Conservation (phyloP, 2,888 invertebrate species). For the Leptinotarsa peninsularis region DNA sequence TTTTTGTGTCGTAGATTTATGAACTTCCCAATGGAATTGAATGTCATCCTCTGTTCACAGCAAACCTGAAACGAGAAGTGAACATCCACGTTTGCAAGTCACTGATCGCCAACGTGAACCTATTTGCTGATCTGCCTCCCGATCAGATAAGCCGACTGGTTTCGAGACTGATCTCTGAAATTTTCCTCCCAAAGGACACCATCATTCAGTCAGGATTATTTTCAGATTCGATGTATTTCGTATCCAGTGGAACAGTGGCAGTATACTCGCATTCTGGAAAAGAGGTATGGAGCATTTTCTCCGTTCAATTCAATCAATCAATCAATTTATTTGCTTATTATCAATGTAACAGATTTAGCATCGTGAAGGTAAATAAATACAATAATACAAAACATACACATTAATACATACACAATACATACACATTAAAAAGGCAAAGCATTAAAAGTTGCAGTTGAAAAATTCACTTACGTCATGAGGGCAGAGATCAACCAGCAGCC, state of each 20-base stretch:
- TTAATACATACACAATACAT: too few relatives aligned
- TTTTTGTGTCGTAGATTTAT: too few relatives aligned
- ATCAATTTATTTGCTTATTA: too few relatives aligned
- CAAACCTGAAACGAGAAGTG: constrained; percentile 67
- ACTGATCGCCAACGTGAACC: constrained; percentile 69
- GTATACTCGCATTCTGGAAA: constrained; percentile 40
- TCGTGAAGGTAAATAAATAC: too few relatives aligned
- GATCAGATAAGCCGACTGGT: constrained; percentile 68
- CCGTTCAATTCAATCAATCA: too few relatives aligned
- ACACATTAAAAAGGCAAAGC: too few relatives aligned
- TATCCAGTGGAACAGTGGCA: constrained; percentile 68
- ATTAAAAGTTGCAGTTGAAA: too few relatives aligned
- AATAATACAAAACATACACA: too few relatives aligned
- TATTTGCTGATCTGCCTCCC: constrained; percentile 69
- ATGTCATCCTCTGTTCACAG: constrained; percentile 43
- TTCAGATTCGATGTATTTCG: constrained; percentile 76
- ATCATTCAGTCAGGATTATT: constrained; percentile 70
- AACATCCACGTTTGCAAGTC: constrained; percentile 69
- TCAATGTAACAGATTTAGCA: too few relatives aligned
- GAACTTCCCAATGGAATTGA: too few relatives aligned
- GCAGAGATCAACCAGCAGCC: too few relatives aligned
- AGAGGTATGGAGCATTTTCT: constrained; percentile 25
- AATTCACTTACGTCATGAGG: too few relatives aligned
- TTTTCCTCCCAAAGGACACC: constrained; percentile 72
- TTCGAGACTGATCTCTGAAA: constrained; percentile 69